Evolutionary conservation across 2,113 vertebrate species (phyloP).

Genomic region (Copsychus sechellarum): DNA sequence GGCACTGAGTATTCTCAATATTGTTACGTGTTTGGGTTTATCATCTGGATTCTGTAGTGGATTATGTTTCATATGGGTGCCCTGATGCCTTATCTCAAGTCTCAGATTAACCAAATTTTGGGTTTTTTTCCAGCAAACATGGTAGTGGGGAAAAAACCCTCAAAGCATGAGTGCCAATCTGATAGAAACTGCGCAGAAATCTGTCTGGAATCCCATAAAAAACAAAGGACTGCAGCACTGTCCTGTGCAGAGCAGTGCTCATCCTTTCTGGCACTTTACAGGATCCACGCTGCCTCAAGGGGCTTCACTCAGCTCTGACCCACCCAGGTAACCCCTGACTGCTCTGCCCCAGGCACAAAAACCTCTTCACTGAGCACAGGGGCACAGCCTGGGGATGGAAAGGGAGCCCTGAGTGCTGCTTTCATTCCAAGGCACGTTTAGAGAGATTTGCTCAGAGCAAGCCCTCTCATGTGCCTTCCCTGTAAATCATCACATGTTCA

Average conservation of each 20-base stretch:
- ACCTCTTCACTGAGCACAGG: not conserved
- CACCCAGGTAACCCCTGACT: not conserved
- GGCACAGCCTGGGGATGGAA: not conserved
- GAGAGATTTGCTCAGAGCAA: not conserved
- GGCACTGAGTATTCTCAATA: not conserved
- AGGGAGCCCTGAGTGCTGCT: not conserved
- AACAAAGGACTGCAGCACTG: not conserved
- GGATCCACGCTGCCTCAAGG: rapidly evolving
- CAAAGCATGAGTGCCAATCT: not conserved
- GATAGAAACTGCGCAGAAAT: not conserved
- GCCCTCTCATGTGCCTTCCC: not conserved
- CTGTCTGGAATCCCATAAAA: not conserved
- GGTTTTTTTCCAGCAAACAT: not conserved
- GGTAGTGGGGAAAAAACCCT: rapidly evolving
- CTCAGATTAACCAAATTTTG: not conserved
- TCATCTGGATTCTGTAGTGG: not conserved
- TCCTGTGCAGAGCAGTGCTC: not conserved
- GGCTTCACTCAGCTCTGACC: not conserved
- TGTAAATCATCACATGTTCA: not conserved
- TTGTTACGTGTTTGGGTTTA: not conserved
- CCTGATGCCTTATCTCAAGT: not conserved
- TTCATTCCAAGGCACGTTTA: not conserved
- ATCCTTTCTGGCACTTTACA: not conserved
- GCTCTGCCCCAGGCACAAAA: not conserved
- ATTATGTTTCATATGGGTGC: not conserved